Evolutionary conservation across 2,888 invertebrate genomes (phyloP), one percentile per base, ranked within the genome.

Genomic region (Halictus quadricinctus): DNA sequence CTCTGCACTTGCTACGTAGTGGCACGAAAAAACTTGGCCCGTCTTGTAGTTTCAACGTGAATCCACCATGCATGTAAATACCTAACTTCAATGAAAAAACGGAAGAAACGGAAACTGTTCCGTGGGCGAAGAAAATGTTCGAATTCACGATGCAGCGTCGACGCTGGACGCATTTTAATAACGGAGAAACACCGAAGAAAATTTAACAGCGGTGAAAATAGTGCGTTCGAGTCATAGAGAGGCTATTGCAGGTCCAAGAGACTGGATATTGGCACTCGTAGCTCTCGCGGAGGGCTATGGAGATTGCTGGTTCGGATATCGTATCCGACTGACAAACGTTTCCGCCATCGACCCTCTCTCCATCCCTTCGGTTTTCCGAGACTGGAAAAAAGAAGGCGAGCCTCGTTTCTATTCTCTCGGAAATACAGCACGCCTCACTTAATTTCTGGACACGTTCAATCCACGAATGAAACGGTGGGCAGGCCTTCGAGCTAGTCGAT

Each of bases 271-370:
- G 89, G 84, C 78, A 80, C 83, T 89, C 79, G 86, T 80, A 84
- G 80, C 54, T 81, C 58, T 73, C 77, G 79, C 80, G 43, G 70
- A 81, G 84, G 54, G 58, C 69, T 81, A 43, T 79, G 82, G 81
- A 89, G 84, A 89, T 89, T 86, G 88, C 88, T 79, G 84, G 83
- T 89, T 87, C 77, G 84, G 79, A 85, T 87, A 88, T 54, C 76
- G 73, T 72, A 82, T 64, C 46, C 72, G 50, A 13, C 80, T 70
- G 50, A 84, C 79, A 79, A 80, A 81, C 64, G 80, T 80, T 81
- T 75, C 76, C 70, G 41, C 77, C 70, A 64, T 76, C 76, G 72
- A 64, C 70, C 25, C 76, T 64, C 79, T 73, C 46, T 50, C 74
- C 48, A 70, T 25, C 66, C 13, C 25, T 25, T 25, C 66, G 15